A percentile compares a stretch with the other conserved stretches of the same genome.
Conservation (phyloP, 2,888 invertebrate genomes). For the Cantharis nigra region DNA sequence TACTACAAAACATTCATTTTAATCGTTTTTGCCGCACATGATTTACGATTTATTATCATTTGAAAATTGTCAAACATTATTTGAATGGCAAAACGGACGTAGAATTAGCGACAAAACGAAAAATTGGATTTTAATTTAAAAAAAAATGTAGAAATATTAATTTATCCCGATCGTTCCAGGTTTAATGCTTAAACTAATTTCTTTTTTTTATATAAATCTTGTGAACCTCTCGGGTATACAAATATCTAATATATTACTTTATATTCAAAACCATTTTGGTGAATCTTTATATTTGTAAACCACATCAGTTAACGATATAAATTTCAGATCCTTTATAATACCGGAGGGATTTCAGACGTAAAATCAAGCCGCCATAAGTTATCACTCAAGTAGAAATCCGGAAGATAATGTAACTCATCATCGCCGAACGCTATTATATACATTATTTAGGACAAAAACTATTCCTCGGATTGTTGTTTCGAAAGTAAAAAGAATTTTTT, state of each 20-base stretch:
- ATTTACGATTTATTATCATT: neutral
- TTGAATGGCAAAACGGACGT: neutral
- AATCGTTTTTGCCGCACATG: neutral
- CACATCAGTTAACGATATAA: neutral
- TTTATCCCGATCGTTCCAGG: too few relatives aligned
- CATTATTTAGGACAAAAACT: neutral
- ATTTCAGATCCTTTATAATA: neutral
- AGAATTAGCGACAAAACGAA: too few relatives aligned
- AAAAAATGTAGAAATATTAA: too few relatives aligned
- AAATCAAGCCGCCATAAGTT: neutral
- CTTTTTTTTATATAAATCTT: neutral
- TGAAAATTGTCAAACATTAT: neutral
- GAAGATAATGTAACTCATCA: neutral
- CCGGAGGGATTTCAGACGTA: neutral
- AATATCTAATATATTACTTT: neutral
- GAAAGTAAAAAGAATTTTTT: neutral
- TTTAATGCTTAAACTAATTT: too few relatives aligned
- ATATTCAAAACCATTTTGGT: neutral
- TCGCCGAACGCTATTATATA: neutral
- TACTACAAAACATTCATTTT: neutral
- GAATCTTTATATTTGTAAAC: neutral
- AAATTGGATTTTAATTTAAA: too few relatives aligned
- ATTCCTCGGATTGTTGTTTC: neutral
- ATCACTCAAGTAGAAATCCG: conserved; percentile 1
- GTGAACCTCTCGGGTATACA: neutral